A percentile compares a stretch with the other conserved stretches of the same genome.
Conservation (phyloP, 2,113 vertebrate species). For the Platichthys flesus region DNA sequence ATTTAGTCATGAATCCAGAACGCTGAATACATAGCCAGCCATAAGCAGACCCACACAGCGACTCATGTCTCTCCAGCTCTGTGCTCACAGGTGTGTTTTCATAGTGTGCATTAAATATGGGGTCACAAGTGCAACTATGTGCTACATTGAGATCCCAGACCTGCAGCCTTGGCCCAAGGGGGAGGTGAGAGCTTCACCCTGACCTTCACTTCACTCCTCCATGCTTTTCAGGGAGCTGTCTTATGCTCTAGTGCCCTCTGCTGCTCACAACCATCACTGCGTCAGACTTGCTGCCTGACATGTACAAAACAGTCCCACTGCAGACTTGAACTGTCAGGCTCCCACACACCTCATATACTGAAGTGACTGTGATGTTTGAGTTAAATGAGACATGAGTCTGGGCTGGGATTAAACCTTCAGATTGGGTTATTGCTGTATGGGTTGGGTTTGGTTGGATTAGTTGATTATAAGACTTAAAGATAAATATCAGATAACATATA, state of each 20-base stretch:
- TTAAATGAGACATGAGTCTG: background rate
- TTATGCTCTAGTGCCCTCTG: conserved; percentile 70
- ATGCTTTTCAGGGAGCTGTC: background rate
- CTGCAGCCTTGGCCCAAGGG: conserved; percentile 15
- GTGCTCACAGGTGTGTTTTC: conserved; percentile 47
- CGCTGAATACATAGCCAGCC: conserved; percentile 27
- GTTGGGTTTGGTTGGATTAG: background rate
- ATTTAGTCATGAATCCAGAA: conserved; percentile 23
- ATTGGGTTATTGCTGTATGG: background rate
- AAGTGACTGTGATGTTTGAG: background rate
- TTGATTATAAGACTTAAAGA: background rate
- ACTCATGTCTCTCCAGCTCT: conserved; percentile 14
- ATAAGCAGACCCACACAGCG: conserved; percentile 23
- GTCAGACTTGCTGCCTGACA: background rate
- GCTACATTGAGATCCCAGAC: conserved; percentile 46
- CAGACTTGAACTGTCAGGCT: background rate
- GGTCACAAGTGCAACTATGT: conserved; percentile 47
- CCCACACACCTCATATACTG: background rate
- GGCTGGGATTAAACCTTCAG: background rate
- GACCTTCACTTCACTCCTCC: conserved; percentile 45
- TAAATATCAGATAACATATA: background rate
- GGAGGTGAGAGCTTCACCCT: conserved; percentile 6
- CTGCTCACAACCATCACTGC: conserved; percentile 42
- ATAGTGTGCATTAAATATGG: conserved; percentile 30
- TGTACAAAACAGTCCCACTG: background rate